Evolutionary conservation across 1,140 invertebrate species (phyloP), one percentile per base, ranked within the genome.

Genomic region (Zaprionus camerounensis): DNA sequence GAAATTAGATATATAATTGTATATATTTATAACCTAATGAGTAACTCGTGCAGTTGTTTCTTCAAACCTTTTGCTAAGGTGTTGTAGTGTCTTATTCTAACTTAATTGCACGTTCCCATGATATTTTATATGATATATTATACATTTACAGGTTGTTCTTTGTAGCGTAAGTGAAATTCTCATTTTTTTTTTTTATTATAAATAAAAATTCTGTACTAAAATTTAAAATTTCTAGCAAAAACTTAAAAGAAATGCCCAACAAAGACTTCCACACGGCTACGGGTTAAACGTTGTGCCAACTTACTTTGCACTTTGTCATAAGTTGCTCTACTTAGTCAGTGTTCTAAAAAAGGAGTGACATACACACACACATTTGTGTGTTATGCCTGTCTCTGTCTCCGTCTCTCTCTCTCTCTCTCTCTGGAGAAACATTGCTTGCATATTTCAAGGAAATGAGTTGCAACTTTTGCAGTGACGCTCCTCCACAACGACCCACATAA

Each of bases 381-480:
- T 17, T 17, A 9, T 15, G 41, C 7, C 15, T 5, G 5, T 41
- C 38, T 41, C 15, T 2, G 4, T 7, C 38, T 41, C 15, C 5
- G 15, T 6, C 38, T 41, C 2, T 2, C 13, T 44, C 38, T 6
- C 38, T 41, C 2, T 2, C 13, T 44, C 41, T n/a, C 41, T 46
- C 41, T 3, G 2, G n/a, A 13, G n/a, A 17, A 44, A 44, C n/a
- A n/a, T 4, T 51, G 11, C 20, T 44, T 55, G 53, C 64, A 67
- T 66, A 59, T 58, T 34, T 59, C 41, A 53, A 62, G 67, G 53
- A 66, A 72, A 58, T 66, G 62, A 66, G n/a, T 66, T 71, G 68
- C 68, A 71, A 71, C 59, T 44, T 31, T 55, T 13, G 58, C 26
- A n/a, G 22, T 26, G 22, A 17, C 34, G 15, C 17, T 9, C 5